phyloP scores from a whole-genome alignment of 2,888 invertebrate genomes.

The Tuta absoluta region DNA sequence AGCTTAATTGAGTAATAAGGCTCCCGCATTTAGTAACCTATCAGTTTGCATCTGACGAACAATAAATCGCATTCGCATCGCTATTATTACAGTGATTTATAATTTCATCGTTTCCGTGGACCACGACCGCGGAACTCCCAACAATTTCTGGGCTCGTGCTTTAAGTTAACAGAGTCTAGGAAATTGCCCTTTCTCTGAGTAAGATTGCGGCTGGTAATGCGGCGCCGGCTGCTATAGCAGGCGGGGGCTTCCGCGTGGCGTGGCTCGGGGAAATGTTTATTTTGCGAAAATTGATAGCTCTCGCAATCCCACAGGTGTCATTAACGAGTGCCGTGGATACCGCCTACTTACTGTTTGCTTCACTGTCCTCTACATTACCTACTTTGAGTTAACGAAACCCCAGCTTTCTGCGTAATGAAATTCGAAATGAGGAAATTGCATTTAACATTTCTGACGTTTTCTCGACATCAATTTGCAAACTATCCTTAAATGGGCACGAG shows the following conservation, averaged over 20 bases:
- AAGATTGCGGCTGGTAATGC: conserved; percentile 71
- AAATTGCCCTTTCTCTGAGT: conserved; percentile 72
- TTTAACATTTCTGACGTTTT: background rate
- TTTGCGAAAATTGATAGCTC: conserved; percentile 70
- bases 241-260: conserved; percentile 71
- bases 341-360: conserved; percentile 34
- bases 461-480: conserved; percentile 13
- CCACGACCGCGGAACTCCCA: conserved; percentile 59
- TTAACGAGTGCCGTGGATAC: conserved; percentile 52
- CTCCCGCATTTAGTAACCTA: conserved; percentile 29
- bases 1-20: conserved; percentile 30
- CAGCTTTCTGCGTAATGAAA: conserved; percentile 29
- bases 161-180: conserved; percentile 64
- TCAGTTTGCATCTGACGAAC: conserved; percentile 32
- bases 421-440: conserved; percentile 11
- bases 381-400: conserved; percentile 26
- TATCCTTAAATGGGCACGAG: background rate
- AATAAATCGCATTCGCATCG: conserved; percentile 47
- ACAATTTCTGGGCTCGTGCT: conserved; percentile 68
- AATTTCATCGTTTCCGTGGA: conserved; percentile 63
- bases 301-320: conserved; percentile 51
- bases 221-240: conserved; percentile 63
- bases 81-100: conserved; percentile 69
- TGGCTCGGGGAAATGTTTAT: conserved; percentile 69
- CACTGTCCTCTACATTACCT: background rate